Base-by-base conservation (phyloP, 2,797 vertebrate genomes). In the Gadopsis bispinosus region DNA sequence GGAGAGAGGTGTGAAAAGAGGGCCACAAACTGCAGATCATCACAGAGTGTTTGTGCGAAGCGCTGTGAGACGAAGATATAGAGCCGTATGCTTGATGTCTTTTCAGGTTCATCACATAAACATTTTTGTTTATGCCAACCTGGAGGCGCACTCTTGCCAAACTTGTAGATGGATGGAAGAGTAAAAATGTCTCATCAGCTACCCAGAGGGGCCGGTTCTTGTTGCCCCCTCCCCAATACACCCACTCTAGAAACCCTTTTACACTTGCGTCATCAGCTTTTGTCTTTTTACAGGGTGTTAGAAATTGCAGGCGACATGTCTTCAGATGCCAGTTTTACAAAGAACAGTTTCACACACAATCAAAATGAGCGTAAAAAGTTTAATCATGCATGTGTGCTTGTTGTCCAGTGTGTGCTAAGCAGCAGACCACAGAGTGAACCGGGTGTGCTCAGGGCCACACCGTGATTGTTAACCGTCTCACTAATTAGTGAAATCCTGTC, bases 401-500 rank as follows among this genome's bases (percentile, higher is more conserved):
- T 60, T 82, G 86, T 78, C 77, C 78, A 20, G 66, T 59, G 41
- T 56, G 62, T 64, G 62, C 54, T 45, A n/a, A 48, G 73, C 45
- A 10, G 22, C 13, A 20, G 75, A 78, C 70, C 54, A 70, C 65
- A 50, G 73, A 83, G 74, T 54, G 7, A 81, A 74, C 20, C 19
- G 8, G 81, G 19, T 45, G 14, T 7, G 59, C 83, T 83, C 58
- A 63, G 77, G 89, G 89, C 81, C 41, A 75, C 64, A 26, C 58
- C 75, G 50, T 85, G 88, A 94, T 88, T 80, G 54, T 59, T 90
- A 86, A 59, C 53, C 68, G 69, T 82, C 77, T 75, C 4, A 20
- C 89, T 91, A 93, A 92, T 93, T 94, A 94, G 83, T 66, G 70
- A 91, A 91, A 91, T 86, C 75, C 79, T 89, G 88, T 85, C 87